Base-by-base conservation (phyloP, 2,113 vertebrate species). In the Neolamprologus falcicula region DNA sequence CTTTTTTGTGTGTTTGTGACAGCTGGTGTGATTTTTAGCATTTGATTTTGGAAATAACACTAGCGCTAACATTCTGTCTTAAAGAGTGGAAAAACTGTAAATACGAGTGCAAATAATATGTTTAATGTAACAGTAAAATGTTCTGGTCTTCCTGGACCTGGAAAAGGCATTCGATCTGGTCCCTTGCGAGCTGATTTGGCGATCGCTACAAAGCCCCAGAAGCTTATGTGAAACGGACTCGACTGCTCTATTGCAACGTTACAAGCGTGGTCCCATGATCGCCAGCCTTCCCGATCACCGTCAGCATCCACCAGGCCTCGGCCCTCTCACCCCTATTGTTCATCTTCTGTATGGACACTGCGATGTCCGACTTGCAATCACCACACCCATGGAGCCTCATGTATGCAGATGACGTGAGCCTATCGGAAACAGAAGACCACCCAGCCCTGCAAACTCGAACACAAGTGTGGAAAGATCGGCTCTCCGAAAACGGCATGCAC, bases 251-350 rank as follows among this genome's bases (percentile, higher is more conserved):
- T 63, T 63, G 31, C 9, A 63, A 63, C 3, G 3, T 63, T 63
- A 63, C 31, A 63, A 35, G 4, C 1, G 0, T 7, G 31, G 31
- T 35, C 59, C 31, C 9, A 35, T 19, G 16, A 63, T 63, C 1
- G 6, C 6, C 59, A 63, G 59, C 17, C 59, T 63, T 19, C 31
- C 31, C 4, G 0, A 1, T 35, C 59, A 35, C 59, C 0, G 0
- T 63, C 31, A 19, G 59, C 6, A 35, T 63, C 31, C 28, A 35
- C 59, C 59, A 35, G 31, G 17, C 28, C 31, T 63, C 4, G 0
- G 17, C 31, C 17, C 6, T 63, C 31, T 63, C 31, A 11, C 59
- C 59, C 28, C 59, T 63, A 19, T 11, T 35, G 17, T 35, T 63
- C 9, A 63, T 63, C 6, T 19, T 35, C 59, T 63, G 31, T 63